Evolutionary conservation across 2,797 vertebrate genomes (phyloP).

Genomic region (Xenentodon cancila): DNA sequence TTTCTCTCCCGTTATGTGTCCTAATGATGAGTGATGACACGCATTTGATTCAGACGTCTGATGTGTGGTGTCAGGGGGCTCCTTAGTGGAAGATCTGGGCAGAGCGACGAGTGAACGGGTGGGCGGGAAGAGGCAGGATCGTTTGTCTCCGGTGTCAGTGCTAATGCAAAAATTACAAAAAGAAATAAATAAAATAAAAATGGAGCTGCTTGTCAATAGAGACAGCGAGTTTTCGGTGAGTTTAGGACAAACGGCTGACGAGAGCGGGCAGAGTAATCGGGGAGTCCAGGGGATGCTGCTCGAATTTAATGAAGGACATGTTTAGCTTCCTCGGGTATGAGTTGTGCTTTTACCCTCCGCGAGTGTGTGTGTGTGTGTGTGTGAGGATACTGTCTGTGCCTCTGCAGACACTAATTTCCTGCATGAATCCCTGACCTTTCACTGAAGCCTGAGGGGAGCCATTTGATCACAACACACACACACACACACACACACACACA

Average conservation of each 20-base stretch:
- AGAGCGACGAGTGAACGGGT: constrained; percentile 48
- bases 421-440: constrained; percentile 80
- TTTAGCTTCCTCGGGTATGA: constrained; percentile 66
- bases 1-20: constrained; percentile 34
- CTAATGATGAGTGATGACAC: constrained; percentile 77
- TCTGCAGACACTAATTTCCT: constrained; percentile 84
- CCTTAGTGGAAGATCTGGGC: constrained; percentile 67
- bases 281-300: constrained; percentile 67
- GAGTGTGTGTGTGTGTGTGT: constrained; percentile 22
- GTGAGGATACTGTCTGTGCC: constrained; percentile 42
- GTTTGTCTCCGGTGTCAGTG: constrained; percentile 62
- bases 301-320: constrained; percentile 77
- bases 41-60: constrained; percentile 67
- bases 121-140: constrained; percentile 49
- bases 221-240: constrained; percentile 49
- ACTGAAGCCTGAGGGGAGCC: constrained; percentile 69
- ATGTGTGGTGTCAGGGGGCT: constrained; percentile 61
- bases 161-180: constrained; percentile 38
- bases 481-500: constrained; percentile 44
- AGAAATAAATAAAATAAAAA: neutral
- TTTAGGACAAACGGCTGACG: constrained; percentile 65
- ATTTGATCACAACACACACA: constrained; percentile 70
- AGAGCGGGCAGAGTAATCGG: constrained; percentile 60
- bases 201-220: constrained; percentile 42
- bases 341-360: constrained; percentile 40